Conservation (phyloP, 1,140 invertebrate species). For the Aradophagus sp. region DNA sequence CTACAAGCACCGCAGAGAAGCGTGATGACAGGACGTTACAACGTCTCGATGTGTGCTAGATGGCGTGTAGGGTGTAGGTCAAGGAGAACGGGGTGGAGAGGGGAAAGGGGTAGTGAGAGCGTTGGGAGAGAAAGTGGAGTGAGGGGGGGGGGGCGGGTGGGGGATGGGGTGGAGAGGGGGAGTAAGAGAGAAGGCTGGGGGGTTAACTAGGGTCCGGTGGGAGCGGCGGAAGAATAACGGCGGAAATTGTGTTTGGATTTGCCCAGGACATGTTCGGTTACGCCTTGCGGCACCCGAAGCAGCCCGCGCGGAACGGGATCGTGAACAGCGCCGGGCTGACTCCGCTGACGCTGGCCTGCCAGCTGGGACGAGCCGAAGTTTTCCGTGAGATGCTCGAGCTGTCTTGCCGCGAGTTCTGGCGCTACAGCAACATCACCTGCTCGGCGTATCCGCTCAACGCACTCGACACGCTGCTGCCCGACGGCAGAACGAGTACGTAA, state of each 20-base stretch:
- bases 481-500: conserved; percentile 93
- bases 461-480: conserved; percentile 94
- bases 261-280: conserved; percentile 97
- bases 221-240: conserved; percentile 8
- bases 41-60: no score
- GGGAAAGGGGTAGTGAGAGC: no score
- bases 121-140: no score
- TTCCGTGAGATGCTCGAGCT: conserved; percentile 99
- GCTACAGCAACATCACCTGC: conserved; percentile 99
- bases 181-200: no score
- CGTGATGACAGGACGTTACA: no score
- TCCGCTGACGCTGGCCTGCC: conserved; percentile 95
- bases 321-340: conserved; percentile 92
- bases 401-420: conserved; percentile 96
- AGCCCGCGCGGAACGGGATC: conserved; percentile 92
- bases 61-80: no score
- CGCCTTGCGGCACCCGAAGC: conserved; percentile 93
- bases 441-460: conserved; percentile 97
- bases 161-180: no score
- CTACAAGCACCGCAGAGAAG: no score
- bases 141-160: no score
- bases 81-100: no score
- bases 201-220: conserved; percentile 19
- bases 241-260: conserved; percentile 41
- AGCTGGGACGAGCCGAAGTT: conserved; percentile 94